Conservation (phyloP, 2,888 invertebrate genomes). For the Noctua fimbriata region DNA sequence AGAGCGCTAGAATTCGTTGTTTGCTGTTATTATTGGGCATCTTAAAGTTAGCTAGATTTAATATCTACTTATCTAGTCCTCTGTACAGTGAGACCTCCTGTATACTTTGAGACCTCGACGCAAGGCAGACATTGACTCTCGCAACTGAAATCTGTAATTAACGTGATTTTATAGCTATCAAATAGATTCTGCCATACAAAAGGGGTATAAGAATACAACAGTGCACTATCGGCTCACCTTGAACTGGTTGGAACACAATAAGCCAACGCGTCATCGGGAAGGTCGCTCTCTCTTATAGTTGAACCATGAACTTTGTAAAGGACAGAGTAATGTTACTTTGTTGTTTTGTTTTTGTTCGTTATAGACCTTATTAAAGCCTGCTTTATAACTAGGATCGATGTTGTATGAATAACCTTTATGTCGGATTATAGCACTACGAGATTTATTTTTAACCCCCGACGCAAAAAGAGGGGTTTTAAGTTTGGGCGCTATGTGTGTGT, state of each 20-base stretch:
- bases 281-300: slow-evolving; percentile 51
- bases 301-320: slow-evolving; percentile 50
- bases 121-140: background rate
- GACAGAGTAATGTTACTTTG: slow-evolving; percentile 2
- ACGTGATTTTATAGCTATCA: background rate
- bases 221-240: slow-evolving; percentile 40
- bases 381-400: background rate
- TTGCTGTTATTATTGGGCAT: background rate
- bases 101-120: background rate
- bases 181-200: slow-evolving; percentile 14
- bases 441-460: no score
- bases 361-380: background rate
- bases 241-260: slow-evolving; percentile 43
- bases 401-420: background rate
- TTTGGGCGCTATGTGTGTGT: no score
- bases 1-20: background rate
- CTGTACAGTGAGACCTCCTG: no score
- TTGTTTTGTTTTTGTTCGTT: slow-evolving; percentile 1
- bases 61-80: background rate
- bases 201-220: background rate
- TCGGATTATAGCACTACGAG: background rate
- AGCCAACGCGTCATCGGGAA: slow-evolving; percentile 29
- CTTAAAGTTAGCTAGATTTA: background rate
- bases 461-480: no score
- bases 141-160: background rate